Base-by-base conservation (phyloP, 1,140 invertebrate species). In the Leguminivora glycinivorella region DNA sequence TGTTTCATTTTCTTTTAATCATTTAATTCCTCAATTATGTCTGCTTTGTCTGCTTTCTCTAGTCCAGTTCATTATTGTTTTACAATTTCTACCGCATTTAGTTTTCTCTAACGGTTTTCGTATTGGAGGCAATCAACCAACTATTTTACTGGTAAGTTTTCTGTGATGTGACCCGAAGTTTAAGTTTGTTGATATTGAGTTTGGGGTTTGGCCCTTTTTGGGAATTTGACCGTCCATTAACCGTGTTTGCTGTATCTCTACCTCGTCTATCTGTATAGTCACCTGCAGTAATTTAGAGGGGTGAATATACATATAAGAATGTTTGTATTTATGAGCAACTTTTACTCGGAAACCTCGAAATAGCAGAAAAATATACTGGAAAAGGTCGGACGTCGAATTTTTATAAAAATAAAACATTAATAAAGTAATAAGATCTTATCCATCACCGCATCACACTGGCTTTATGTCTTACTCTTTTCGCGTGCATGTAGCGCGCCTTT, bases 21-120 rank as follows among this genome's bases (percentile, higher is more conserved):
- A 63, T 34, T 29, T 63, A 63, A 31, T 63, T 63, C 26, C 26
- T 17, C 26, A 63, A 63, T 63, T 63, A 63, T 31, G 1, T 4
- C 9, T 63, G 29, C 58, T 63, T 63, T 63, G 26, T 63, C 31
- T 63, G 10, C 58, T n/a, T n/a, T n/a, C n/a, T n/a, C 58, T 26
- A 17, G 7, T 31, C 58, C n/a, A 29, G 31, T 63, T 29, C 1
- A 24, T 25, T 29, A 63, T 63, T 34, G 58, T 63, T 63, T 63
- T 17, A 63, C 14, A 63, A 63, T 63, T 63, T 52, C 19, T 31
- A 29, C 58, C 58, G 26, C 29, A 17, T 31, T 63, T 63, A 31
- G 26, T 63, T 60, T 63, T 63, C 58, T 34, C 26, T 63, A 34
- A 63, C 58, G 58, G 29, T 63, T 63, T 63, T 34, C 58, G 14